Base-by-base conservation (phyloP, 2,888 invertebrate genomes). In the Sphaeridia pumilis region DNA sequence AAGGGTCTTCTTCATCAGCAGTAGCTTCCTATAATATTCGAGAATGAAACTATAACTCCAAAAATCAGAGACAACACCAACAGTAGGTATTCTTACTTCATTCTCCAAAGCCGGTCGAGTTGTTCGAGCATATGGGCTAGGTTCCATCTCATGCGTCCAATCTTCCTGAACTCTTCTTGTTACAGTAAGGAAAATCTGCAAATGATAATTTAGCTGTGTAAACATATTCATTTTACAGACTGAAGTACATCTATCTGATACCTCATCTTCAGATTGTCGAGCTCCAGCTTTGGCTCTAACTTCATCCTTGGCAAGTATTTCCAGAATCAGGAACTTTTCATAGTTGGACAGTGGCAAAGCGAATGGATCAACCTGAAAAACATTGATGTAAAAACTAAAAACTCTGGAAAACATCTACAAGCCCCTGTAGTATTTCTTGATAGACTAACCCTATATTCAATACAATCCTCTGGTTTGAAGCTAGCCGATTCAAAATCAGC, bases 121-220 rank as follows among this genome's bases (percentile, higher is more conserved):
- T 2, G 41, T 20, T 12, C 36, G 17, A 7, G 58, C 53, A 31
- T 58, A 58, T 2, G 59, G 55, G 34, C 60, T 59, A 1, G 58
- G 59, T 28, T 61, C 57, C 49, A 63, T 58, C 41, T 60, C 56
- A 48, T 64, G 60, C 14, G 31, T 47, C 60, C 60, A 64, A 44
- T 64, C 61, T 49, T 64, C 64, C 34, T 61, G 60, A 2, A 64
- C 57, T 24, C 64, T 31, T 22, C 54, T 49, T 4, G 46, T 58
- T 1, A 64, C 64, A 0, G 61, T 64, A 14, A 56, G 31, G 35
- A 51, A 60, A n/a, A 60, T 50, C 59, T 59, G 27, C 20, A 51
- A 43, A 22, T 41, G 12, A 48, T 22, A 22, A 36, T 48, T 36
- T 17, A 44, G 7, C 21, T 44, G 2, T 20, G 26, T 22, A 24